Percentiles rank a stretch among this genome's conserved stretches.
Conservation (phyloP, 2,888 invertebrate genomes). For the Apodemia duryi region DNA sequence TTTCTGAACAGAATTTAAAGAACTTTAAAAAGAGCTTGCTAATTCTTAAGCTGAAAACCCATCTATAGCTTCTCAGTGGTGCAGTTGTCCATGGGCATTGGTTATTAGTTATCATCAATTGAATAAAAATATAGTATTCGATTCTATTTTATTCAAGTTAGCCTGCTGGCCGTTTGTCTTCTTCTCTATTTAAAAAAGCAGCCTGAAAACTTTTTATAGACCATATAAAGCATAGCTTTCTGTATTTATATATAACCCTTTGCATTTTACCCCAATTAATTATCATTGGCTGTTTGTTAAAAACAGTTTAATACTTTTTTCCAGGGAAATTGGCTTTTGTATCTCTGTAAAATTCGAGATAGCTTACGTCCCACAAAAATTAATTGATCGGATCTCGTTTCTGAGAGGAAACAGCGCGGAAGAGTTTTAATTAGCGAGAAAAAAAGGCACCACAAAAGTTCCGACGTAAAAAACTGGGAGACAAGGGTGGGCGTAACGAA, state of each 20-base stretch:
- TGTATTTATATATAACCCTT: background rate
- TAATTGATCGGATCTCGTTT: conserved; percentile 79
- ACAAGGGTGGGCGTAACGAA: conserved; percentile 73
- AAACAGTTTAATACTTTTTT: conserved; percentile 64
- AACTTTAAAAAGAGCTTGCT: no score
- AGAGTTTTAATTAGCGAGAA: conserved; percentile 79
- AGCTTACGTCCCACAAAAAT: conserved; percentile 74
- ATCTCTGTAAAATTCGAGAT: conserved; percentile 67
- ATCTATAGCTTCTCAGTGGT: no score
- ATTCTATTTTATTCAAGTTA: no score
- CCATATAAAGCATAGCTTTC: background rate
- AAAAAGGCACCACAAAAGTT: conserved; percentile 73
- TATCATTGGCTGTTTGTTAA: conserved; percentile 31
- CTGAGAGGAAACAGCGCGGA: conserved; percentile 76
- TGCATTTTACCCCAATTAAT: conserved; percentile 6
- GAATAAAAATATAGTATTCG: no score
- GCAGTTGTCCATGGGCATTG: no score
- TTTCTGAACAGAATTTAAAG: no score
- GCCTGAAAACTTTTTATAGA: background rate
- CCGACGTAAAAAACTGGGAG: conserved; percentile 74
- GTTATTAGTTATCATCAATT: no score
- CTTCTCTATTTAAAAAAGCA: no score
- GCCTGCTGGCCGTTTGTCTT: no score
- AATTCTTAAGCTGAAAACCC: no score
- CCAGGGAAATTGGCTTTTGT: conserved; percentile 59